Evolutionary conservation across 2,888 invertebrate genomes (phyloP).

Genomic region (Stenodera caucasica): DNA sequence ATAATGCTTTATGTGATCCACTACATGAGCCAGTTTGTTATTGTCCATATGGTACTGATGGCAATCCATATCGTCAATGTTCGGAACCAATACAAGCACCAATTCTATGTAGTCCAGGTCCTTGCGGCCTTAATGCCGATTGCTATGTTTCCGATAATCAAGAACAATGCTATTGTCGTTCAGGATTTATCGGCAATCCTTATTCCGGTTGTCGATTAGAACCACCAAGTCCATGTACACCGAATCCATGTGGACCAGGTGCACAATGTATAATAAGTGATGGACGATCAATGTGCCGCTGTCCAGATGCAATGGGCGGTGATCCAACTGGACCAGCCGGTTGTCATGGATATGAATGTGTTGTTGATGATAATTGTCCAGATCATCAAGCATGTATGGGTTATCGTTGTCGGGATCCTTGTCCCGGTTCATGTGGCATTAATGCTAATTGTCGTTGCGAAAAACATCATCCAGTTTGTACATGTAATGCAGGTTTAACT

Average conservation of each 20-base stretch:
- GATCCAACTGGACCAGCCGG: slow-evolving; percentile 73
- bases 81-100: slow-evolving; percentile 63
- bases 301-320: slow-evolving; percentile 74
- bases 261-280: slow-evolving; percentile 71
- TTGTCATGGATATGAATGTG: slow-evolving; percentile 79
- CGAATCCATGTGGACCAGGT: slow-evolving; percentile 80
- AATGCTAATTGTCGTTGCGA: slow-evolving; percentile 75
- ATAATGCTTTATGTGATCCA: slow-evolving; percentile 78
- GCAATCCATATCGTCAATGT: slow-evolving; percentile 82
- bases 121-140: slow-evolving; percentile 80
- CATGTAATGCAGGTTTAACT: slow-evolving; percentile 69
- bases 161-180: slow-evolving; percentile 81
- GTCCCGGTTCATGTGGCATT: slow-evolving; percentile 78
- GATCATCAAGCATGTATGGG: slow-evolving; percentile 75
- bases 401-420: slow-evolving; percentile 79
- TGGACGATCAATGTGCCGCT: slow-evolving; percentile 72
- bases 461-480: slow-evolving; percentile 78
- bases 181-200: slow-evolving; percentile 77
- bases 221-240: slow-evolving; percentile 71
- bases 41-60: slow-evolving; percentile 79
- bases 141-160: slow-evolving; percentile 81
- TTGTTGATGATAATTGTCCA: slow-evolving; percentile 77
- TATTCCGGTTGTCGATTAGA: slow-evolving; percentile 74
- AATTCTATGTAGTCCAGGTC: slow-evolving; percentile 74
- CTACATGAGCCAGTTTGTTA: slow-evolving; percentile 78